Evolutionary conservation across 2,797 vertebrate species (phyloP).

Genomic region (Argentina silus): DNA sequence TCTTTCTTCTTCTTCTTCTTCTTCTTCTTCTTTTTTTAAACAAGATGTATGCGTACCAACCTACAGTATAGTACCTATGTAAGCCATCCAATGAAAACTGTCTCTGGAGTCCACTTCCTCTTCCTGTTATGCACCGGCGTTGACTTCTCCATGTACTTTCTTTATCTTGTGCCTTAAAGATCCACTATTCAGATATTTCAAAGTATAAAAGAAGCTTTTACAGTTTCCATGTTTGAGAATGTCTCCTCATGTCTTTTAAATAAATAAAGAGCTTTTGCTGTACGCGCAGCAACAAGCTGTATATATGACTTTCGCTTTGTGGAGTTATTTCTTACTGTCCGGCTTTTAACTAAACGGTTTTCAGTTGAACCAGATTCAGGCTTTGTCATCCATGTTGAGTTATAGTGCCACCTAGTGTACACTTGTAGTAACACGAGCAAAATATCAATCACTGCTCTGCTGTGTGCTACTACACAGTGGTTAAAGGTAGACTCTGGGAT

Average conservation of each 20-base stretch:
- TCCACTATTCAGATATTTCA: slow-evolving; percentile 38
- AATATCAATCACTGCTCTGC: no score
- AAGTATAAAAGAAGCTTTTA: slow-evolving; percentile 29
- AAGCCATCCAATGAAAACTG: slow-evolving; percentile 26
- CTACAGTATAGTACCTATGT: neutral
- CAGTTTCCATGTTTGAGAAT: slow-evolving; percentile 41
- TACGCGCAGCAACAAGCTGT: slow-evolving; percentile 27
- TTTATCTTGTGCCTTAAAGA: slow-evolving; percentile 74
- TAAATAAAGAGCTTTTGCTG: slow-evolving; percentile 69
- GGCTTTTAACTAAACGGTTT: neutral
- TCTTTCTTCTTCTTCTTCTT: neutral
- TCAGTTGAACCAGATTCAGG: no score
- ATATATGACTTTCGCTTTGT: neutral
- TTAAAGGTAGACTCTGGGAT: no score
- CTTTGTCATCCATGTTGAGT: no score
- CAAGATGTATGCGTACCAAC: neutral
- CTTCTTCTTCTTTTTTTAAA: slow-evolving; percentile 17
- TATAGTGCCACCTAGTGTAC: no score
- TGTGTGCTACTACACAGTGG: no score
- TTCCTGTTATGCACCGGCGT: slow-evolving; percentile 14
- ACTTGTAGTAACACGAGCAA: no score
- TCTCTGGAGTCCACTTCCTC: slow-evolving; percentile 28
- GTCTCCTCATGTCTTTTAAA: slow-evolving; percentile 59
- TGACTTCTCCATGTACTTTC: slow-evolving; percentile 50
- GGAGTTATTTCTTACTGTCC: neutral